Conservation (phyloP, 2,888 invertebrate genomes). For the Drosophila mettleri region DNA sequence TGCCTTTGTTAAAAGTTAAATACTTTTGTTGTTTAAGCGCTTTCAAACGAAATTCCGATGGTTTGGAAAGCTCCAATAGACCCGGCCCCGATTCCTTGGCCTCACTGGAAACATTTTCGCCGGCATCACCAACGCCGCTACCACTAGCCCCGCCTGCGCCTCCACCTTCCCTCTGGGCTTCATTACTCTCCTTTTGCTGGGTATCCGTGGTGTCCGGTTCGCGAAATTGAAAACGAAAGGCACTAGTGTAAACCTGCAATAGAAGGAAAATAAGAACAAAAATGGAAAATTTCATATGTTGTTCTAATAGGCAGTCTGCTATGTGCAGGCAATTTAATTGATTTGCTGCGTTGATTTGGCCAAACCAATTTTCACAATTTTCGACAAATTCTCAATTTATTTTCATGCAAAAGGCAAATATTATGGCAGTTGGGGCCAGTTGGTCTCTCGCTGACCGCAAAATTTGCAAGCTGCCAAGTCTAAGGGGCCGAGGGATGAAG, state of each 20-base stretch:
- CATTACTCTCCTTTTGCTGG: constrained; percentile 72
- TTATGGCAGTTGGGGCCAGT: constrained; percentile 59
- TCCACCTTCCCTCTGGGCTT: constrained; percentile 49
- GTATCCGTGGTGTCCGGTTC: constrained; percentile 80
- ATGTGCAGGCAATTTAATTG: constrained; percentile 72
- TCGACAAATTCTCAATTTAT: constrained; percentile 73
- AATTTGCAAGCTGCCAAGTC: constrained; percentile 74
- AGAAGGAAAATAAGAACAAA: constrained; percentile 24
- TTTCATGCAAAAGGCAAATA: constrained; percentile 71
- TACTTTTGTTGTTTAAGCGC: constrained; percentile 84
- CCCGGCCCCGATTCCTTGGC: constrained; percentile 79
- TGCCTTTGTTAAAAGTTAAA: constrained; percentile 80
- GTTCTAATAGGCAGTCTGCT: constrained; percentile 26
- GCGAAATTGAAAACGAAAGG: constrained; percentile 85
- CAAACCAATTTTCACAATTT: constrained; percentile 64
- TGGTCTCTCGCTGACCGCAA: constrained; percentile 57
- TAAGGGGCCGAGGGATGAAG: constrained; percentile 5
- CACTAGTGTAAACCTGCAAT: constrained; percentile 82
- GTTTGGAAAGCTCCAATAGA: constrained; percentile 83
- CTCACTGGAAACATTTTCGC: constrained; percentile 63
- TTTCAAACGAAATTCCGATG: constrained; percentile 85
- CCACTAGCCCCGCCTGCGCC: constrained; percentile 16
- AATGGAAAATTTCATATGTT: constrained; percentile 45
- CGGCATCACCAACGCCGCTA: constrained; percentile 42
- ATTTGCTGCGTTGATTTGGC: constrained; percentile 68